Percentiles rank a stretch among this genome's conserved stretches.
Conservation (phyloP, 1,140 invertebrate species). For the Pararge aegeria region DNA sequence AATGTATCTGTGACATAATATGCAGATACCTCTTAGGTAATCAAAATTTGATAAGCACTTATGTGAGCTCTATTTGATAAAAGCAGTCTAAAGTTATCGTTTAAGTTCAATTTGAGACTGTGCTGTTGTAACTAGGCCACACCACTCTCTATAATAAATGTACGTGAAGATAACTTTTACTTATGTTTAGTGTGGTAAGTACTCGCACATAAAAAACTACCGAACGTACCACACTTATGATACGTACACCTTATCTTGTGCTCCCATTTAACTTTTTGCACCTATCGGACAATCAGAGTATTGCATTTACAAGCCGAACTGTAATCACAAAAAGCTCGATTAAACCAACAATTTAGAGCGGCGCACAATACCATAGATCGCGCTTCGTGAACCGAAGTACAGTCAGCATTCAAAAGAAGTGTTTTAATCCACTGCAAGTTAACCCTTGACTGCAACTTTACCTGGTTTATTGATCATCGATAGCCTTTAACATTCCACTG, state of each 20-base stretch:
- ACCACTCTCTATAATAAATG: no score
- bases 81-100: no score
- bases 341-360: slow-evolving; percentile 73
- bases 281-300: slow-evolving; percentile 41
- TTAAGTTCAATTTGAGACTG: no score
- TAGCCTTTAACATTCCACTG: no score
- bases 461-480: no score
- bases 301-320: slow-evolving; percentile 55
- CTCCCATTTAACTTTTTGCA: slow-evolving; percentile 20
- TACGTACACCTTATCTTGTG: slow-evolving; percentile 6
- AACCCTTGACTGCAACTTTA: no score
- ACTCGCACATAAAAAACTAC: background rate
- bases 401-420: background rate
- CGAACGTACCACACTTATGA: slow-evolving; percentile 1
- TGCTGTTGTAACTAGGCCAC: no score
- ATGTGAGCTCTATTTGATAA: no score
- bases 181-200: background rate
- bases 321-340: slow-evolving; percentile 69
- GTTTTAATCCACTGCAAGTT: no score
- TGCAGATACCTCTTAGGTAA: no score
- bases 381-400: slow-evolving; percentile 21
- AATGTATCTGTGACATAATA: no score
- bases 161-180: background rate
- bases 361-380: slow-evolving; percentile 69
- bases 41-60: no score